Evolutionary conservation across 2,113 vertebrate genomes (phyloP).

Genomic region (Brachirus orientalis): DNA sequence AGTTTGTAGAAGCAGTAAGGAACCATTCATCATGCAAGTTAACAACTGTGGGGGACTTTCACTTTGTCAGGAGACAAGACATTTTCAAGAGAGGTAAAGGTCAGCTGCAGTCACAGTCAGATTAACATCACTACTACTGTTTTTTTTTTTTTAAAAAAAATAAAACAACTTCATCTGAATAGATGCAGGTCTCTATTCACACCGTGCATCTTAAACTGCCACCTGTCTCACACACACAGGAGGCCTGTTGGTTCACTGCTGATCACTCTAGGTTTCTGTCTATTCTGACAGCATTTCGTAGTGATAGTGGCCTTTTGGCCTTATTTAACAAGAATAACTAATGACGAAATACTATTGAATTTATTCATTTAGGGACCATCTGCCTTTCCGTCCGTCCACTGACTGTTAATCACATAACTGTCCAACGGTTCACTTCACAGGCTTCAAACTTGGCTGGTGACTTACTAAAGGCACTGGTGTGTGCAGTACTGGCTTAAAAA

Average conservation of each 20-base stretch:
- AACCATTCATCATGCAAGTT: conserved; percentile 44
- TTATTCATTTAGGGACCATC: no score
- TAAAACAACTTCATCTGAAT: conserved; percentile 16
- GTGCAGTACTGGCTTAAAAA: no score
- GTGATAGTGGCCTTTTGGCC: neutral
- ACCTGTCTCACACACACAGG: neutral
- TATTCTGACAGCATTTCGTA: neutral
- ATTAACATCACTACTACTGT: conserved; percentile 18
- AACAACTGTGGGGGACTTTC: conserved; percentile 29
- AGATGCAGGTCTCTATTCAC: neutral
- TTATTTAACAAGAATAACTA: neutral
- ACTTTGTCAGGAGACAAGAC: conserved; percentile 8
- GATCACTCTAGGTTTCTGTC: neutral
- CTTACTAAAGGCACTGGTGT: no score
- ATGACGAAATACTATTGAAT: neutral
- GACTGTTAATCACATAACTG: no score
- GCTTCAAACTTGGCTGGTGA: no score
- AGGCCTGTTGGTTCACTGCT: no score
- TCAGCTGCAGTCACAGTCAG: conserved; percentile 38
- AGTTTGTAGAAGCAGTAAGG: conserved; percentile 49
- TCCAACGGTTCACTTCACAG: no score
- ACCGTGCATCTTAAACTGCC: no score
- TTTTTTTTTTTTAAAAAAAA: neutral
- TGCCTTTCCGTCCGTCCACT: no score
- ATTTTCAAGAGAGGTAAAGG: conserved; percentile 19